phyloP scores from a whole-genome alignment of 2,113 vertebrate genomes.

The Leptobrachium leishanense region DNA sequence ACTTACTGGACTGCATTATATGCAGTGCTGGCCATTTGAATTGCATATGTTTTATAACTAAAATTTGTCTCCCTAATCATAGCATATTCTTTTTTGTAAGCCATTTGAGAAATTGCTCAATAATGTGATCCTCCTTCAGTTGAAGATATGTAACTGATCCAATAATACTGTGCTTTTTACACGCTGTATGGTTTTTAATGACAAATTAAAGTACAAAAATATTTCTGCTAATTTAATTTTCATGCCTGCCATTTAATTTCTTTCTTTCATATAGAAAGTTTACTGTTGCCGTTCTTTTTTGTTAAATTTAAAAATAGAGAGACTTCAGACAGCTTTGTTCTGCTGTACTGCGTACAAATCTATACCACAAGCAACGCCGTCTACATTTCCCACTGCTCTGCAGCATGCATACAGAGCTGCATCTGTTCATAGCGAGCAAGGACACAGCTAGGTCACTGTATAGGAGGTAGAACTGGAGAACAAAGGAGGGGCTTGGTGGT shows the following conservation, averaged over 20 bases:
- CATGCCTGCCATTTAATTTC: not conserved
- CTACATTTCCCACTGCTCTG: constrained; percentile 38
- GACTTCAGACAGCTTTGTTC: constrained; percentile 13
- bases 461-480: constrained; percentile 10
- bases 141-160: not conserved
- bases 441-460: constrained; percentile 42
- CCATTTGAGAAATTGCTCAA: not conserved
- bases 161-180: not conserved
- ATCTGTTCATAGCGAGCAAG: constrained; percentile 43
- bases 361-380: constrained; percentile 14
- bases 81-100: not conserved
- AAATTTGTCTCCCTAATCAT: not conserved
- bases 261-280: not conserved
- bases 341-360: constrained; percentile 41
- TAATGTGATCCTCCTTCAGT: not conserved
- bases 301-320: not conserved
- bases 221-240: not conserved
- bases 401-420: constrained; percentile 39
- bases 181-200: no score
- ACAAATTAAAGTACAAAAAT: not conserved
- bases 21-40: not conserved
- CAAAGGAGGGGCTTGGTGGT: constrained; percentile 2
- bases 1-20: not conserved
- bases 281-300: not conserved
- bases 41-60: not conserved